phyloP scores from a whole-genome alignment of 2,888 invertebrate genomes.

The Drosophila fungiperda region DNA sequence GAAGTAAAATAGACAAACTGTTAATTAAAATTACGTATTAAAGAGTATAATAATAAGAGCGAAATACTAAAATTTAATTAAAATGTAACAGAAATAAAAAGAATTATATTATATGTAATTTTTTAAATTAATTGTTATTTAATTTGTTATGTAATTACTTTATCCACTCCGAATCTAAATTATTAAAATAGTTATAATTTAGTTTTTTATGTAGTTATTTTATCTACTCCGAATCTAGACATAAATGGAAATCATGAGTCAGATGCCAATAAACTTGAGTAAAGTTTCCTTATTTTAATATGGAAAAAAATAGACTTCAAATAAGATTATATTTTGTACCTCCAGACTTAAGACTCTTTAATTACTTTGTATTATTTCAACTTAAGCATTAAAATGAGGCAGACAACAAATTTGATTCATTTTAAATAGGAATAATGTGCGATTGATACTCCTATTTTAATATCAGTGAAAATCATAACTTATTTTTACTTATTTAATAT shows the following conservation, averaged over 20 bases:
- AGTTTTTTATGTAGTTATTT: not conserved
- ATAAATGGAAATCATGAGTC: not conserved
- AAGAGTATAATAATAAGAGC: not conserved
- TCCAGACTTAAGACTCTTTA: too few relatives aligned
- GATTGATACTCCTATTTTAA: not conserved
- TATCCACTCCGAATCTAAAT: too few relatives aligned
- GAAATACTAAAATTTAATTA: not conserved
- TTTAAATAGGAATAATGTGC: not conserved
- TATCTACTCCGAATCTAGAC: not conserved
- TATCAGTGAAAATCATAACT: not conserved
- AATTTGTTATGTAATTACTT: too few relatives aligned
- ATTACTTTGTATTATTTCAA: not conserved
- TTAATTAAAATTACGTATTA: not conserved
- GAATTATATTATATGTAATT: not conserved
- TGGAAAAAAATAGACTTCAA: not conserved
- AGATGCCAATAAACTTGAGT: not conserved
- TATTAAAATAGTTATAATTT: too few relatives aligned
- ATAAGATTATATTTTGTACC: too few relatives aligned
- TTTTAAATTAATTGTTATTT: too few relatives aligned
- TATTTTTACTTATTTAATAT: not conserved
- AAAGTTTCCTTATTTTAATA: not conserved
- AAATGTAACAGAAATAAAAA: not conserved
- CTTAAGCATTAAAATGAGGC: not conserved
- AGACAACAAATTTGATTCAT: not conserved
- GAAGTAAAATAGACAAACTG: not conserved